phyloP scores from a whole-genome alignment of 2,113 vertebrate species.

The Eidolon helvum region DNA sequence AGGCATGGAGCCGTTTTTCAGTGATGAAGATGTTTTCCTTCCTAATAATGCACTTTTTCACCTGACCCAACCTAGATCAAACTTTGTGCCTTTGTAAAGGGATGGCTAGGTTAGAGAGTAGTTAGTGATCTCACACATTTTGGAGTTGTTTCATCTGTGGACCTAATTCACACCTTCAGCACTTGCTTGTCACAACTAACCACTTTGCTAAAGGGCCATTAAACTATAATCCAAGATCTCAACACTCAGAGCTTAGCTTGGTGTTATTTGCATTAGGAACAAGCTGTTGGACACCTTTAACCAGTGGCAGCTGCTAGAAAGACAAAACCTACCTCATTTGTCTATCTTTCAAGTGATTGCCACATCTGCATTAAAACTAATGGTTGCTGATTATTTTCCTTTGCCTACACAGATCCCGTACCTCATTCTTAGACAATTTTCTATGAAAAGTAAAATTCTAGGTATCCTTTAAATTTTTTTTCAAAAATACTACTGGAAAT shows the following conservation, averaged over 20 bases:
- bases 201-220: background rate
- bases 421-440: slow-evolving; percentile 32
- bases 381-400: background rate
- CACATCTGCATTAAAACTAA: slow-evolving; percentile 38
- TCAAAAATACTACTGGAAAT: slow-evolving; percentile 7
- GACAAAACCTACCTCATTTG: background rate
- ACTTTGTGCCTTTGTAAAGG: background rate
- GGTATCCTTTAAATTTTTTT: slow-evolving; percentile 46
- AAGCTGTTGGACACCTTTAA: background rate
- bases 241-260: background rate
- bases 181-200: background rate
- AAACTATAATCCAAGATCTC: background rate
- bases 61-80: background rate
- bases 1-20: background rate
- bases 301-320: background rate
- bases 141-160: background rate
- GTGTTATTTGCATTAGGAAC: background rate
- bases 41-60: background rate
- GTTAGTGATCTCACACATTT: background rate
- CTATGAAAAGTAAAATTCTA: slow-evolving; percentile 39
- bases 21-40: background rate
- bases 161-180: background rate
- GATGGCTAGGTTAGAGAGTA: background rate
- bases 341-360: slow-evolving; percentile 19
- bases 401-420: background rate